Evolutionary conservation across 37 sponge, comb jelly and placozoan species (phyloP), one percentile per base, ranked within the genome.

Genomic region (Chondrilla cf. caribensis): DNA sequence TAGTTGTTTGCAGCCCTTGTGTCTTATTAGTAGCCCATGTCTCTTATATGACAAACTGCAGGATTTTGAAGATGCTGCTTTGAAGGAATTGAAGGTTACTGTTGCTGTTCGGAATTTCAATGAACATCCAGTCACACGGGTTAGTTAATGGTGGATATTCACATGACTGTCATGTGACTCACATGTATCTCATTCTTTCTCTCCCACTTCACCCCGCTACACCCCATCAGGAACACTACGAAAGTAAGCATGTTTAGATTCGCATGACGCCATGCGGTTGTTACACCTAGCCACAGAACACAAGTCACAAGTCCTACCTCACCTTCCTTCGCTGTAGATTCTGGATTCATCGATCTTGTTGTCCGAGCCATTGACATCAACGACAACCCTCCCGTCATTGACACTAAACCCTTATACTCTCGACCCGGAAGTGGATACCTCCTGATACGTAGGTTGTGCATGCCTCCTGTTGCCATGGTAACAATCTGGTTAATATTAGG

Each of bases 361-460:
- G 44, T 73, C 40, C n/a, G 17, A 15, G 31, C 44, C 24, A 39
- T 40, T 22, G 76, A 73, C 76, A 73, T 73, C 14, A 73, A 73
- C 25, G 76, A 73, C 44, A 73, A 73, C 43, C 76, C 76, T 3
- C 76, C 76, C 21, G 41, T 38, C 25, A 37, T 73, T 9, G 41
- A 73, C 76, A 40, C 31, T 11, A 43, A n/a, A 40, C n/a, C 76
- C 0, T 25, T 73, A n/a, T 73, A 73, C 44, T 17, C 41, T 22
- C 19, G 76, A 40, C 76, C 76, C 2, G 76, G 76, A 39, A 73
- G 18, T 37, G 41, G 36, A 22, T 73, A 73, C 25, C 17, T 73
- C 44, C 76, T 73, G 21, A 73, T 73, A 21, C 76, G 76, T 73
- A 24, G 40, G 80, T 55, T 38, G 28, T 47, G 11, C 51, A 47